Conservation (phyloP, 2,797 vertebrate genomes). For the Enteromius unitaeniatus region DNA sequence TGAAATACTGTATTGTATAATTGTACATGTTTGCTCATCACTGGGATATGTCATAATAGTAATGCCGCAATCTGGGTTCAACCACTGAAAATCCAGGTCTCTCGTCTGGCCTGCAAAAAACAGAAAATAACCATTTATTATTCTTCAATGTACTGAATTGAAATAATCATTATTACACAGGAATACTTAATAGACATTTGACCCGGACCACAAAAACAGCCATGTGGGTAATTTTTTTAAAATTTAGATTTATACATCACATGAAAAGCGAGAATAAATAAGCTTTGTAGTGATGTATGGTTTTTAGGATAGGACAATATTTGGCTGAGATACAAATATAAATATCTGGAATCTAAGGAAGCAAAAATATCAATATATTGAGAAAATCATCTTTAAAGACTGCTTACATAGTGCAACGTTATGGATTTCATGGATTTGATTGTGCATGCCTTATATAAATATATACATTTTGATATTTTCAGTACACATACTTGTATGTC, state of each 20-base stretch:
- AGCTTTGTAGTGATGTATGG: too few species aligned
- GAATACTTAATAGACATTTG: neutral
- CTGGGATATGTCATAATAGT: constrained; percentile 86
- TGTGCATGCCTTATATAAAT: neutral
- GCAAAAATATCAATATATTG: too few species aligned
- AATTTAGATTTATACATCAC: too few species aligned
- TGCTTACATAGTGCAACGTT: neutral
- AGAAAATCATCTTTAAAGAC: neutral
- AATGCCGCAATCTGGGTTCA: constrained; percentile 88
- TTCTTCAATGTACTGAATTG: neutral
- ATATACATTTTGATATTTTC: neutral
- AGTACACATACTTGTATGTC: constrained; percentile 85
- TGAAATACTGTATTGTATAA: neutral
- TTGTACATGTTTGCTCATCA: constrained; percentile 35
- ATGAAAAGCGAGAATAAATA: too few species aligned
- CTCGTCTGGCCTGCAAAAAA: constrained; percentile 81
- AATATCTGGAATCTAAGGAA: too few species aligned
- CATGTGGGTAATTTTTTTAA: too few species aligned
- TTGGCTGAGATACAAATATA: too few species aligned
- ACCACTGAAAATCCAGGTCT: constrained; percentile 86
- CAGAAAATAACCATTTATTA: constrained; percentile 4
- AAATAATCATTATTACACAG: neutral
- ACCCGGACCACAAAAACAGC: too few species aligned
- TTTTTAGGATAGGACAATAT: too few species aligned
- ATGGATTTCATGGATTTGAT: neutral